Evolutionary conservation across 1,140 invertebrate species (phyloP).

Genomic region (Trichonephila clavipes): DNA sequence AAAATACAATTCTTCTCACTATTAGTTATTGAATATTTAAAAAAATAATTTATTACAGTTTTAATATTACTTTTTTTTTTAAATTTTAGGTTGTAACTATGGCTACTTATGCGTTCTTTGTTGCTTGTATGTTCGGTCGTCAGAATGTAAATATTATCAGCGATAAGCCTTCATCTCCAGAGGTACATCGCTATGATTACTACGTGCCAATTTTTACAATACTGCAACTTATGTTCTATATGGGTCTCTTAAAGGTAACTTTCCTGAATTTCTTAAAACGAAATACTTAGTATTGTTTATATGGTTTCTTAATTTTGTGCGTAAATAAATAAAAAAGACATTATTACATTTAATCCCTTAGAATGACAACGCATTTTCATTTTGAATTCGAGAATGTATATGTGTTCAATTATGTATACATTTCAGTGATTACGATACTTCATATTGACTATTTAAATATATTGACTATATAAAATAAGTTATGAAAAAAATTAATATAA

Average conservation of each 20-base stretch:
- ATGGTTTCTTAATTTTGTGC: neutral
- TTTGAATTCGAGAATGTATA: too few relatives aligned
- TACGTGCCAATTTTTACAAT: conserved; percentile 96
- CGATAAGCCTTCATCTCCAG: conserved; percentile 77
- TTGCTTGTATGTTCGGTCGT: conserved; percentile 86
- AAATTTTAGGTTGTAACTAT: conserved; percentile 86
- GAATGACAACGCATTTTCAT: too few relatives aligned
- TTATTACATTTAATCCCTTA: too few relatives aligned
- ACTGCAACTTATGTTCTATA: conserved; percentile 92
- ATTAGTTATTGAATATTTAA: neutral
- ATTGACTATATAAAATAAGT: too few relatives aligned
- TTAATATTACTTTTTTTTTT: too few relatives aligned
- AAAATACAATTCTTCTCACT: neutral
- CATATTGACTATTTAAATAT: too few relatives aligned
- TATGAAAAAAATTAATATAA: too few relatives aligned
- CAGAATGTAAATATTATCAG: conserved; percentile 85
- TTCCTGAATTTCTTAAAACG: too few relatives aligned
- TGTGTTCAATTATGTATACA: too few relatives aligned
- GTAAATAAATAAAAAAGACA: too few relatives aligned
- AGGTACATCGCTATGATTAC: conserved; percentile 85
- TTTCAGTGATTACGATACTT: too few relatives aligned
- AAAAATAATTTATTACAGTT: neutral
- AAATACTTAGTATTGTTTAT: neutral
- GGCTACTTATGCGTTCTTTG: conserved; percentile 88
- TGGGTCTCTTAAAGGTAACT: conserved; percentile 86